Evolutionary conservation across 2,888 invertebrate species (phyloP).

Genomic region (Drosophila histrio): DNA sequence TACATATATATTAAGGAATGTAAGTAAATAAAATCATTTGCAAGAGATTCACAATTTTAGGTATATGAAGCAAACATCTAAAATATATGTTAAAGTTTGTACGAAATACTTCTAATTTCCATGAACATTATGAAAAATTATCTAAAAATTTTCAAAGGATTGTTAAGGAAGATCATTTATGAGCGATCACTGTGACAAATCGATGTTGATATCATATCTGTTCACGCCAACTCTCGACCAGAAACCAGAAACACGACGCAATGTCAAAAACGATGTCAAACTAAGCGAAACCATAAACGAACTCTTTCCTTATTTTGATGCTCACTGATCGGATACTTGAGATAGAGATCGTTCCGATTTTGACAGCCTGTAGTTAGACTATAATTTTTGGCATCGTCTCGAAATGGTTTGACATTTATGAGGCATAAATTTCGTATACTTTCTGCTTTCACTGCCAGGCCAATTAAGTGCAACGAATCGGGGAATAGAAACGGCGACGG

Average conservation of each 20-base stretch:
- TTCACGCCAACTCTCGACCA: not conserved
- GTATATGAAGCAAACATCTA: no score
- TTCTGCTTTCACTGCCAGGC: slow-evolving; percentile 55
- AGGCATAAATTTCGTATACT: slow-evolving; percentile 67
- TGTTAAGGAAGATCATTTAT: not conserved
- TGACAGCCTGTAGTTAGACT: slow-evolving; percentile 20
- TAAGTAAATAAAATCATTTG: no score
- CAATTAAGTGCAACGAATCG: slow-evolving; percentile 77
- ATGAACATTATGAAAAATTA: not conserved
- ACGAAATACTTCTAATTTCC: not conserved
- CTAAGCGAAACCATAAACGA: slow-evolving; percentile 12
- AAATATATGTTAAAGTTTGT: no score
- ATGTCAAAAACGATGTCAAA: not conserved
- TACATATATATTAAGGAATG: no score
- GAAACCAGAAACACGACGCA: not conserved
- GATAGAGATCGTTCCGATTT: slow-evolving; percentile 47
- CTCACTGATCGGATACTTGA: slow-evolving; percentile 47
- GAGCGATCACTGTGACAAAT: not conserved
- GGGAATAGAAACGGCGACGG: slow-evolving; percentile 1
- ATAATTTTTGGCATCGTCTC: slow-evolving; percentile 20
- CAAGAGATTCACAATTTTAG: no score
- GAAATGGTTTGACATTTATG: slow-evolving; percentile 70
- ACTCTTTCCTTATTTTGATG: slow-evolving; percentile 13
- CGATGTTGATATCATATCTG: not conserved
- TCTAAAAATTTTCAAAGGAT: not conserved